Evolutionary conservation across 1,140 invertebrate genomes (phyloP).

Genomic region (Bombyx mandarina): DNA sequence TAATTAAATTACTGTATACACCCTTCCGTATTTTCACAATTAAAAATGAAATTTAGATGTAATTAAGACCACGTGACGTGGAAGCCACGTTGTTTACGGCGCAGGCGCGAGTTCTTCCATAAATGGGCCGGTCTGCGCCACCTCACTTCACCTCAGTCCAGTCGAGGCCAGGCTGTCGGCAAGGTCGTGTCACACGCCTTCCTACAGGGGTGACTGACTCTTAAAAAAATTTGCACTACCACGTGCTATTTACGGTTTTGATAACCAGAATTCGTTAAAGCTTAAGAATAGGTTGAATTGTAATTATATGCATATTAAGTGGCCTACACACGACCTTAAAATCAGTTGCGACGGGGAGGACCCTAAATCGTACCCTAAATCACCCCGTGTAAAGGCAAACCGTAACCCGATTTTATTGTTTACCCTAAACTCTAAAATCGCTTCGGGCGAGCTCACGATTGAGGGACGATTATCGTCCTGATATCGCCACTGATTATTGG

Average conservation of each 20-base stretch:
- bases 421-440: no score
- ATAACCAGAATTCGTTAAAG: slow-evolving; percentile 22
- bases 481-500: no score
- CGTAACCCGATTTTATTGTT: no score
- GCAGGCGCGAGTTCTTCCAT: slow-evolving; percentile 23
- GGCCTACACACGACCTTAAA: neutral
- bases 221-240: slow-evolving; percentile 35
- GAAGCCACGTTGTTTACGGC: slow-evolving; percentile 21
- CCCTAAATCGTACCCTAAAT: no score
- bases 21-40: no score
- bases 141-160: slow-evolving; percentile 24
- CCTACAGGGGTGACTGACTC: slow-evolving; percentile 45
- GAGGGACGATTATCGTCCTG: no score
- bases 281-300: neutral
- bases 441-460: no score
- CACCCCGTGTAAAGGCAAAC: no score
- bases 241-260: slow-evolving; percentile 33
- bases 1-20: neutral
- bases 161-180: slow-evolving; percentile 21
- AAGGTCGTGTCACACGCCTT: slow-evolving; percentile 23
- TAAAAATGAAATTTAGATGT: no score
- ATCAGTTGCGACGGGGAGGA: no score
- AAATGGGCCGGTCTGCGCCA: slow-evolving; percentile 33
- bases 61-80: slow-evolving; percentile 30
- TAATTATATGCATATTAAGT: neutral